Base-by-base conservation (phyloP, 2,888 invertebrate species). In the Fragum sueziense region DNA sequence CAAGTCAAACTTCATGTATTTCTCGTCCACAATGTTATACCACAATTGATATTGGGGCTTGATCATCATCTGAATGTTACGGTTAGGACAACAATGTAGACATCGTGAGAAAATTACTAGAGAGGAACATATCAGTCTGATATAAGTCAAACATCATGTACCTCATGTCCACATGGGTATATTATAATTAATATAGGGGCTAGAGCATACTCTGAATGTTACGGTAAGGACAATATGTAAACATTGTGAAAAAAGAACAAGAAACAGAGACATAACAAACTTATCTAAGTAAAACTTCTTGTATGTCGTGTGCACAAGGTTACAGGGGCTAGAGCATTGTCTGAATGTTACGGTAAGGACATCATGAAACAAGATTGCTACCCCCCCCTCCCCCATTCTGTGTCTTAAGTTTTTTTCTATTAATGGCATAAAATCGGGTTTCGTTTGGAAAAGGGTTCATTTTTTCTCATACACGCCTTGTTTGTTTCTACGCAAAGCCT, bases 281-380 rank as follows among this genome's bases (percentile, higher is more conserved):
- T 2, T 33, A 33, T 7, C 22, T 61, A 2, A 80, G 78, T 25
- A 70, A 79, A 61, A 74, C 47, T 9, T 25, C 54, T 2, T 84
- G 84, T 59, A 65, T 37, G 0, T 41, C 65, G 0, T 80, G 80
- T 72, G 76, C 80, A 1, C 37, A 4, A 17, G 62, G 67, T 14
- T 47, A 73, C n/a, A 47, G 83, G 83, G 11, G 78, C 80, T 29
- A 54, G 83, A 17, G 34, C 33, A 6, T 34, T 34, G 1, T 3
- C 20, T 14, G 83, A 84, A 47, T 84, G 83, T 68, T 59, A 77
- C 33, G 73, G 83, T 83, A 70, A 33, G 61, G 37, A n/a, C n/a
- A n/a, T n/a, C n/a, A n/a, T n/a, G n/a, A n/a, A n/a, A n/a, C n/a
- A n/a, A n/a, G n/a, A n/a, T n/a, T n/a, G n/a, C n/a, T n/a, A n/a